A percentile compares a stretch with the other conserved stretches of the same genome.
These are phyloP conservation scores for Acipenser transmontanus DNA, from an alignment of 2,797 vertebrate genomes.

Conservation along the genomic window DNA sequence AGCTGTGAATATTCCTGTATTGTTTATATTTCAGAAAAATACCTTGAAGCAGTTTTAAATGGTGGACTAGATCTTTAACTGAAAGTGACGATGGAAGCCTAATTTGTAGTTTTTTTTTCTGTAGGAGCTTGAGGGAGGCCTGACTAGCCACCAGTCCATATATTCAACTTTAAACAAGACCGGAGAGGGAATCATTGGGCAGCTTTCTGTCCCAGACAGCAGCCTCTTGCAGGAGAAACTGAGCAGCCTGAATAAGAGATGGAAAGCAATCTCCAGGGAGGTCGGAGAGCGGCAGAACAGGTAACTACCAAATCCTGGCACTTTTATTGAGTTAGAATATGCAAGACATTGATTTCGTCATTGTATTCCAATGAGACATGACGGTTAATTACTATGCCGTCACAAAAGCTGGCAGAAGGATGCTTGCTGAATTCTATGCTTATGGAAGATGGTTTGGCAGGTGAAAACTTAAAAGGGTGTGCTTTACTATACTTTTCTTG, in stretches of 20 bases:
- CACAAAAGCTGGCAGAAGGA: too few species aligned
- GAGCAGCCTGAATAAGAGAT: conserved; percentile 65
- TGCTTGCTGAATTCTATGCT: too few species aligned
- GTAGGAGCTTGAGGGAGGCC: conserved; percentile 83
- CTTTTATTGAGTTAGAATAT: not conserved
- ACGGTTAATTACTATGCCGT: too few species aligned
- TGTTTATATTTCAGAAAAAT: too few species aligned
- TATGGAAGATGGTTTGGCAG: too few species aligned
- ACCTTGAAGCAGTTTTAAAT: too few species aligned
- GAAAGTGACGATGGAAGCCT: too few species aligned
- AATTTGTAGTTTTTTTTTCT: not conserved
- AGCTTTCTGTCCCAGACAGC: conserved; percentile 72
- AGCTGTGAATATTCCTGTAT: too few species aligned
- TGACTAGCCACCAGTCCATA: conserved; percentile 67
- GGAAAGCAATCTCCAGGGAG: conserved; percentile 56
- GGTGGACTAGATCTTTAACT: too few species aligned
- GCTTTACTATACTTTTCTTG: too few species aligned
- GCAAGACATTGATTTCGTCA: not conserved
- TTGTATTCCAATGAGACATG: not conserved
- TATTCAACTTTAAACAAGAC: conserved; percentile 62
- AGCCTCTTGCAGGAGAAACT: conserved; percentile 81
- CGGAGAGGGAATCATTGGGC: conserved; percentile 75
- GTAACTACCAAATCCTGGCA: conserved; percentile 47
- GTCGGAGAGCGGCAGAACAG: conserved; percentile 70
- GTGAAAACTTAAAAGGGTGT: too few species aligned